Percentiles rank a stretch among this genome's conserved stretches.
These are phyloP conservation scores for Enoplosus armatus DNA, from an alignment of 2,797 vertebrate genomes.

Conservation along the genomic window DNA sequence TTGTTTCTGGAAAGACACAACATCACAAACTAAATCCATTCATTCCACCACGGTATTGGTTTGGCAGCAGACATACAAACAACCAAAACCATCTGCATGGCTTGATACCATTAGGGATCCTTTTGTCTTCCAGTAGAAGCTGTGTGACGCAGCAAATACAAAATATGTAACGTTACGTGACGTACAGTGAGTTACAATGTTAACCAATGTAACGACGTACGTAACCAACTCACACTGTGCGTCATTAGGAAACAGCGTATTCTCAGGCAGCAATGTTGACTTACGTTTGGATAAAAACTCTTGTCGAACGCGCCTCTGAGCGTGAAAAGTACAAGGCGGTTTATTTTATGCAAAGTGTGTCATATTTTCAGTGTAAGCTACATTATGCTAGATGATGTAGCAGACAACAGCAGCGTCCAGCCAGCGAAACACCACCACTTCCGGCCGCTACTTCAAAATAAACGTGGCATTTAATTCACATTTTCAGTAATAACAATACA, in stretches of 20 bases:
- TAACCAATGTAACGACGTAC: not conserved
- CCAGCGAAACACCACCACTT: not conserved
- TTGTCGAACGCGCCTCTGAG: not conserved
- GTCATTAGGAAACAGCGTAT: not conserved
- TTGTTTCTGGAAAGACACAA: not conserved
- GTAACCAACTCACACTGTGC: accelerated
- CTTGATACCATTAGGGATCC: not conserved
- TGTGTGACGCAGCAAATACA: not conserved
- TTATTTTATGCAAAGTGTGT: not conserved
- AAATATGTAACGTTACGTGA: not conserved
- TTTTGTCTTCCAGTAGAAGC: not conserved
- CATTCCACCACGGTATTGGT: too few relatives aligned
- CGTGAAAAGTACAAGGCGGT: too few relatives aligned
- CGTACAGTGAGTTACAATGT: not conserved
- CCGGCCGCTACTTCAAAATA: conserved; percentile 40
- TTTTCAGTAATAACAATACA: not conserved
- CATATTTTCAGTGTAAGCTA: not conserved
- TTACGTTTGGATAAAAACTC: conserved; percentile 18
- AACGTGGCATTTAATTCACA: not conserved
- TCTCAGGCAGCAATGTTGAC: not conserved
- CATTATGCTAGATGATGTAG: not conserved
- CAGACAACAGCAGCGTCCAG: not conserved
- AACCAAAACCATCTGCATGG: not conserved
- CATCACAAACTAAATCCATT: not conserved
- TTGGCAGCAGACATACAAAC: not conserved